Conservation (phyloP, 2,797 vertebrate genomes). For the Dermochelys coriacea region DNA sequence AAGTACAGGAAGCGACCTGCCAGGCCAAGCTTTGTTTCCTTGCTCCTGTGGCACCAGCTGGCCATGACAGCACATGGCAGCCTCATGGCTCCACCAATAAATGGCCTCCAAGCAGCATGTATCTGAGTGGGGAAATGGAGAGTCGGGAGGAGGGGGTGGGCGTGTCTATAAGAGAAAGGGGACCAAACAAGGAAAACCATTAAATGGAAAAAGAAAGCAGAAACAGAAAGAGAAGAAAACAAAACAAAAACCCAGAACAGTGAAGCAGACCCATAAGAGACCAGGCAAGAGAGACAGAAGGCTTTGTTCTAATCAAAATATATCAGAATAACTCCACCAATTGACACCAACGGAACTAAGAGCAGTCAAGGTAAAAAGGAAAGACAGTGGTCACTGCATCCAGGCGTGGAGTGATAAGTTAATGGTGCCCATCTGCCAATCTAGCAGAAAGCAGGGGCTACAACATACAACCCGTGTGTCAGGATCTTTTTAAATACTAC, state of each 20-base stretch:
- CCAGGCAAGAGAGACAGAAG: background rate
- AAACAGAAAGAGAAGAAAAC: background rate
- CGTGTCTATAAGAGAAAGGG: background rate
- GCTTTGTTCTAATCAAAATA: background rate
- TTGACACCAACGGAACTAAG: background rate
- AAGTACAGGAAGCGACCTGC: background rate
- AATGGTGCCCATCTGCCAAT: background rate
- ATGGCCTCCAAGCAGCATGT: background rate
- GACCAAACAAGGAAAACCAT: background rate
- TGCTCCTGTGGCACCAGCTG: background rate
- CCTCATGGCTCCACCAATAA: background rate
- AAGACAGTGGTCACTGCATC: background rate
- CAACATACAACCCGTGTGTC: rapidly evolving
- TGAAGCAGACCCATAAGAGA: background rate
- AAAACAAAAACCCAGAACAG: background rate
- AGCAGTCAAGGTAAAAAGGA: background rate
- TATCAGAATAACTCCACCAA: background rate
- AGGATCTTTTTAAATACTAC: background rate
- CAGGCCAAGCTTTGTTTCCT: background rate
- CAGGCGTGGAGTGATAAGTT: background rate
- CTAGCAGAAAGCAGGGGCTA: background rate
- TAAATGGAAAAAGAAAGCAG: background rate
- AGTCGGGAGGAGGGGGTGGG: background rate
- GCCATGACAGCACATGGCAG: background rate
- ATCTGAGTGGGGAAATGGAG: background rate